These are phyloP conservation scores for Oceanites oceanicus DNA, from an alignment of 2,113 vertebrate genomes.

Conservation along the genomic window DNA sequence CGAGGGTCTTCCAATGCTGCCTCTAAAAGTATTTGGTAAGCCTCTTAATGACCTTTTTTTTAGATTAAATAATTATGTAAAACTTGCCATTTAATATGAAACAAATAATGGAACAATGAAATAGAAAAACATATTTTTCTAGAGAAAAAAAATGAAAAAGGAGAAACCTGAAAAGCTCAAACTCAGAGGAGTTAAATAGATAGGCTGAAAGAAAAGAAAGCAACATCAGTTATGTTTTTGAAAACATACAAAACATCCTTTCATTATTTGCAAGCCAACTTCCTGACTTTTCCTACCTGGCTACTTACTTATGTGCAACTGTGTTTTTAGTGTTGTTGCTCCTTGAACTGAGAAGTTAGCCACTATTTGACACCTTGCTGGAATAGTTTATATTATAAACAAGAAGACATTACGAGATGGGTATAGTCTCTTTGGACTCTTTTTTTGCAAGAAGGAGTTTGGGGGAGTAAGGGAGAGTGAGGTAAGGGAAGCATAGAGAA, in stretches of 20 bases:
- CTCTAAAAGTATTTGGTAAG: background rate
- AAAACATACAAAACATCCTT: background rate
- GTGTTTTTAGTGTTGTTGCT: background rate
- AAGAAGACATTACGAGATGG: background rate
- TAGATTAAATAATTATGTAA: background rate
- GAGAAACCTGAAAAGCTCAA: background rate
- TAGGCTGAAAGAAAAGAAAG: background rate
- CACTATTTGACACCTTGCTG: background rate
- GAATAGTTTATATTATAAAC: background rate
- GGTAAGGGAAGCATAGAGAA: background rate
- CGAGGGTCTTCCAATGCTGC: background rate
- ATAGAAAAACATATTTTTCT: background rate
- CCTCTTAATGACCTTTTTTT: background rate
- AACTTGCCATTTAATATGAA: background rate
- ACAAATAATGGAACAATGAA: background rate
- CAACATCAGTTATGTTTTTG: background rate
- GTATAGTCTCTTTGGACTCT: background rate
- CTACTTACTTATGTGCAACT: background rate
- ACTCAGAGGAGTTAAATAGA: background rate
- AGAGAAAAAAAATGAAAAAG: rapidly evolving
- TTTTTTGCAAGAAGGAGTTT: background rate
- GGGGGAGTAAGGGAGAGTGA: background rate
- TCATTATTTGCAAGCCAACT: background rate
- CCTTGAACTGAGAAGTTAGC: background rate
- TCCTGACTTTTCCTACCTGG: background rate